Conservation (phyloP, 1,140 invertebrate species). For the Camponotus pennsylvanicus region DNA sequence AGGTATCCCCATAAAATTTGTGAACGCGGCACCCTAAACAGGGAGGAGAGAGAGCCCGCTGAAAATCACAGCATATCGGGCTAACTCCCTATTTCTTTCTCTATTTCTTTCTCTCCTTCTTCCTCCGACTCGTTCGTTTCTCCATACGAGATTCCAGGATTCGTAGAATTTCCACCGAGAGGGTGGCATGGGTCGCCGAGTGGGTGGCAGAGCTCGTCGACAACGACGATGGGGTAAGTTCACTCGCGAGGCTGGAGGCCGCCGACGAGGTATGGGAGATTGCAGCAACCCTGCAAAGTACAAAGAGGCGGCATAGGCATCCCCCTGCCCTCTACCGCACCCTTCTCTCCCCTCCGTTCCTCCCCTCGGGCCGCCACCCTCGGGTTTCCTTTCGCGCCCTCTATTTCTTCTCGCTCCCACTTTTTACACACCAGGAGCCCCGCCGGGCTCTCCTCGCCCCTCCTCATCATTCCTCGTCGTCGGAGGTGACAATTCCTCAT, state of each 20-base stretch:
- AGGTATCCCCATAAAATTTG: slow-evolving; percentile 55
- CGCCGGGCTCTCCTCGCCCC: slow-evolving; percentile 38
- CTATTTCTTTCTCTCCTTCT: slow-evolving; percentile 20
- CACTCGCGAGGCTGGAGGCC: slow-evolving; percentile 66
- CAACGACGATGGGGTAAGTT: slow-evolving; percentile 59
- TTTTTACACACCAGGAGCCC: slow-evolving; percentile 53
- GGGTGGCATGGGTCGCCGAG: slow-evolving; percentile 53
- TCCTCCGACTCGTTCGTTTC: slow-evolving; percentile 60
- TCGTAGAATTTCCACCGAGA: slow-evolving; percentile 72
- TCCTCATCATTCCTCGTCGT: slow-evolving; percentile 63
- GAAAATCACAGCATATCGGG: slow-evolving; percentile 67
- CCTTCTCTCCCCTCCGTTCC: slow-evolving; percentile 22
- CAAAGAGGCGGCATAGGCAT: slow-evolving; percentile 75
- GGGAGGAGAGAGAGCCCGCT: slow-evolving; percentile 19
- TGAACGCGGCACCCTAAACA: slow-evolving; percentile 39
- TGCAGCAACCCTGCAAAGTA: slow-evolving; percentile 75
- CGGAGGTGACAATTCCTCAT: slow-evolving; percentile 84
- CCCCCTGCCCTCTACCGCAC: slow-evolving; percentile 2
- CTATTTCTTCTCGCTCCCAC: slow-evolving; percentile 61
- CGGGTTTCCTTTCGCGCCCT: slow-evolving; percentile 50
- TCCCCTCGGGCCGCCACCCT: slow-evolving; percentile 10
- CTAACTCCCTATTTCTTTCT: slow-evolving; percentile 16
- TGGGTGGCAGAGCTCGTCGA: slow-evolving; percentile 30
- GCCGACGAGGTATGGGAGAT: slow-evolving; percentile 72
- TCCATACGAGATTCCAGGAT: slow-evolving; percentile 75